phyloP scores from a whole-genome alignment of 2,888 invertebrate species.

The Sesia apiformis region DNA sequence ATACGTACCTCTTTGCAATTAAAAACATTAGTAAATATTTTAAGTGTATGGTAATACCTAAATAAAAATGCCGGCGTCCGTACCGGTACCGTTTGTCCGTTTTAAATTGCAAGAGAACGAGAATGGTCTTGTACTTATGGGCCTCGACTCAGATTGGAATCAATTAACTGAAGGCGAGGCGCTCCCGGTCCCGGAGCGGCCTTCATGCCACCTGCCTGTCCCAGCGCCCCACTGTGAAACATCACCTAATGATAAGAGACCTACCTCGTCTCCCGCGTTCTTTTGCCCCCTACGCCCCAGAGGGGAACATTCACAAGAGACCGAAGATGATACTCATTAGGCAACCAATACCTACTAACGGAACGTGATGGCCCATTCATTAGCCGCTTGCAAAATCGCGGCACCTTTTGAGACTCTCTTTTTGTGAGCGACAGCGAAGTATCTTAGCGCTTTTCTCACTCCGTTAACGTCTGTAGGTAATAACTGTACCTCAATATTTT shows the following conservation, averaged over 20 bases:
- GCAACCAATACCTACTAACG: slow-evolving; percentile 28
- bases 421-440: neutral
- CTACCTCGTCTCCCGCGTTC: neutral
- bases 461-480: too few species aligned
- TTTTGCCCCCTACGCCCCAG: neutral
- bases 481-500: too few species aligned
- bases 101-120: slow-evolving; percentile 35
- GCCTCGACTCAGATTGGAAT: slow-evolving; percentile 60
- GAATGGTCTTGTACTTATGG: slow-evolving; percentile 39
- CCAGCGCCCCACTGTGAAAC: slow-evolving; percentile 1
- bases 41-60: neutral
- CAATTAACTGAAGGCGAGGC: slow-evolving; percentile 61
- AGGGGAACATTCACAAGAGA: neutral
- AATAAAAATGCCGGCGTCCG: slow-evolving; percentile 1
- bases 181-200: slow-evolving; percentile 48
- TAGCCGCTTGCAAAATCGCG: slow-evolving; percentile 39
- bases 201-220: slow-evolving; percentile 60
- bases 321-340: slow-evolving; percentile 12
- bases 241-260: neutral
- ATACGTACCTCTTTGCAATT: too few species aligned
- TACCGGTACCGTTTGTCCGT: slow-evolving; percentile 29
- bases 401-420: slow-evolving; percentile 29
- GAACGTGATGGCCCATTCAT: slow-evolving; percentile 47
- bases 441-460: too few species aligned
- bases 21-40: neutral